These are phyloP conservation scores for Panopea generosa DNA, from an alignment of 2,888 invertebrate species.

Conservation along the genomic window DNA sequence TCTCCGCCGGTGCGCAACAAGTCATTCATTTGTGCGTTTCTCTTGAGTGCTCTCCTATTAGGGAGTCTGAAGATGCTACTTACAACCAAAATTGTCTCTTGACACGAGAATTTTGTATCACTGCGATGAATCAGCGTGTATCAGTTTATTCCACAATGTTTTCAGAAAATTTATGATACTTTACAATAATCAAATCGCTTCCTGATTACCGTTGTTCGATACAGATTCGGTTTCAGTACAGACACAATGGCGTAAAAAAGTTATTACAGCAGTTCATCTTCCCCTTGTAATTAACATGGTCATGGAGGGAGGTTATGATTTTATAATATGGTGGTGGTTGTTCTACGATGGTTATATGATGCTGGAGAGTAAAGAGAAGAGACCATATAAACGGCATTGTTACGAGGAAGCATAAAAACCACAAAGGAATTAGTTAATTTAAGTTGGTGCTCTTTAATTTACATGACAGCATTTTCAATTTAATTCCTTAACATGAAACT, in stretches of 20 bases:
- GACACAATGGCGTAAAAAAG: constrained; percentile 2
- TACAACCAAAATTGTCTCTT: constrained; percentile 29
- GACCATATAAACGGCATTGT: no score
- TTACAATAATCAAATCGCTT: neutral
- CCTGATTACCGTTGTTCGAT: constrained; percentile 1
- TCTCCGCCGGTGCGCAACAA: constrained; percentile 41
- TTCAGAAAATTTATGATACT: neutral
- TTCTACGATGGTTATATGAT: no score
- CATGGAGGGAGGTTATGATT: neutral
- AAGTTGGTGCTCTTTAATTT: no score
- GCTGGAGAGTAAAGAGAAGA: no score
- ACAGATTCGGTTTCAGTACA: neutral
- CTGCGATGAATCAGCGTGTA: constrained; percentile 2
- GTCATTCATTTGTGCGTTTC: constrained; percentile 34
- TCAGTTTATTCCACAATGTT: neutral
- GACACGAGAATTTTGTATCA: constrained; percentile 15
- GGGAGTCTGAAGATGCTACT: constrained; percentile 29
- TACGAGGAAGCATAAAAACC: no score
- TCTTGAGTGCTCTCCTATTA: constrained; percentile 44
- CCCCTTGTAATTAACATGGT: constrained; percentile 18
- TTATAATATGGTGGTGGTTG: neutral
- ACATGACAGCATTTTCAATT: no score
- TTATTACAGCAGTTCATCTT: constrained; percentile 40
- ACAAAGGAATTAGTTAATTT: no score
- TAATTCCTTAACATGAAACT: no score